Conservation (phyloP, 2,888 invertebrate species). For the Ditylenchus weischeri region DNA sequence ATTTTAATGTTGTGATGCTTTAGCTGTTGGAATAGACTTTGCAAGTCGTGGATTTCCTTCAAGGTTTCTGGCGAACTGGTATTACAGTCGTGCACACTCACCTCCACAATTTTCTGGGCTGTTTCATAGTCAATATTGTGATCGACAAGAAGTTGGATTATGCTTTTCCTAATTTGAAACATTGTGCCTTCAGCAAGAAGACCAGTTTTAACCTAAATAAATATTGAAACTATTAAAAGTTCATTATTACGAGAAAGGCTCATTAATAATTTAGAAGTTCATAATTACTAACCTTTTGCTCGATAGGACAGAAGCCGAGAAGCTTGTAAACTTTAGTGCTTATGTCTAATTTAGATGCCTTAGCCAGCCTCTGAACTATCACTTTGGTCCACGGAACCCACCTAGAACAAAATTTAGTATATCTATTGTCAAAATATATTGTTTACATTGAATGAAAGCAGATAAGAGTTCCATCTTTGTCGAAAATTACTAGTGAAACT, state of each 20-base stretch:
- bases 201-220: constrained; percentile 48
- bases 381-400: constrained; percentile 62
- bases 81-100: constrained; percentile 57
- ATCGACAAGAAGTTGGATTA: constrained; percentile 57
- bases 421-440: no score
- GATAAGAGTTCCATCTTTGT: constrained; percentile 63
- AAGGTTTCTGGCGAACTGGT: constrained; percentile 50
- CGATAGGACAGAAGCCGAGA: constrained; percentile 59
- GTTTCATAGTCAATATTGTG: constrained; percentile 50
- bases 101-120: constrained; percentile 50
- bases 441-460: constrained; percentile 61
- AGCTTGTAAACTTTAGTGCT: constrained; percentile 59
- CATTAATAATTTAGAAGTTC: no score
- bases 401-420: neutral
- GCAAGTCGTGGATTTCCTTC: constrained; percentile 59
- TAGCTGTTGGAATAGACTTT: constrained; percentile 59
- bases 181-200: constrained; percentile 60
- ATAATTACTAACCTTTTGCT: constrained; percentile 38
- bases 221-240: neutral
- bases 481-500: constrained; percentile 61
- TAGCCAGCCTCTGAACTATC: constrained; percentile 58
- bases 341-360: constrained; percentile 58
- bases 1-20: constrained; percentile 52
- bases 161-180: constrained; percentile 56
- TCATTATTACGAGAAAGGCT: no score